phyloP scores from a whole-genome alignment of 2,113 vertebrate genomes.

The Nothoprocta pentlandii region DNA sequence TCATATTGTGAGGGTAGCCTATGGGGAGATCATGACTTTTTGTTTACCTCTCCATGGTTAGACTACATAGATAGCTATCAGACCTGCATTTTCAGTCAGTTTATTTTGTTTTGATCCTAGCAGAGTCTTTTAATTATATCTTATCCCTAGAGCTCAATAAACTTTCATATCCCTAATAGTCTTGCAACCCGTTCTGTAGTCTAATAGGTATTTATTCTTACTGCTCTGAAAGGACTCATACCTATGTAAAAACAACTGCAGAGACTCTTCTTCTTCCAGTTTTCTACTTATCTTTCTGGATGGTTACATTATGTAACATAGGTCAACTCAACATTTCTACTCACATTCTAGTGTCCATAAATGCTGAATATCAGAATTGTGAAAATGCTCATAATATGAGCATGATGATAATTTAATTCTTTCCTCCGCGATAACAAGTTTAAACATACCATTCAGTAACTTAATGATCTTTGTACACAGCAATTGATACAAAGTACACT shows the following conservation, averaged over 20 bases:
- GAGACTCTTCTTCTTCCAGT: background rate
- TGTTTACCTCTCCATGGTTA: background rate
- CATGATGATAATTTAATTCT: conserved; percentile 40
- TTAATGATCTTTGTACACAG: conserved; percentile 43
- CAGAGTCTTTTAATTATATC: conserved; percentile 27
- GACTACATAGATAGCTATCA: background rate
- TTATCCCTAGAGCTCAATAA: conserved; percentile 32
- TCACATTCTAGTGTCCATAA: conserved; percentile 8
- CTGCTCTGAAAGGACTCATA: background rate
- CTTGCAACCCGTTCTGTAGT: background rate
- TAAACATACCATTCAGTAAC: conserved; percentile 51
- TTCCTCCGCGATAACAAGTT: conserved; percentile 42
- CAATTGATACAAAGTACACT: background rate
- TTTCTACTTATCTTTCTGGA: conserved; percentile 15
- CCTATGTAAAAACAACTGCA: conserved; percentile 22
- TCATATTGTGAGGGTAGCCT: background rate
- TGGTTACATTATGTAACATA: background rate
- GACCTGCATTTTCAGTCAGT: background rate
- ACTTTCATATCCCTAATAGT: background rate
- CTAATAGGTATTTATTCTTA: background rate
- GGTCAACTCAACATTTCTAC: conserved; percentile 16
- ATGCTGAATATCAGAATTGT: background rate
- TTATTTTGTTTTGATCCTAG: conserved; percentile 8
- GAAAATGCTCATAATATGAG: conserved; percentile 30
- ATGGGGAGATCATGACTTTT: background rate